These are phyloP conservation scores for Phymanthus crucifer DNA, from an alignment of 92 coral and sea anemone genomes.

Conservation along the genomic window DNA sequence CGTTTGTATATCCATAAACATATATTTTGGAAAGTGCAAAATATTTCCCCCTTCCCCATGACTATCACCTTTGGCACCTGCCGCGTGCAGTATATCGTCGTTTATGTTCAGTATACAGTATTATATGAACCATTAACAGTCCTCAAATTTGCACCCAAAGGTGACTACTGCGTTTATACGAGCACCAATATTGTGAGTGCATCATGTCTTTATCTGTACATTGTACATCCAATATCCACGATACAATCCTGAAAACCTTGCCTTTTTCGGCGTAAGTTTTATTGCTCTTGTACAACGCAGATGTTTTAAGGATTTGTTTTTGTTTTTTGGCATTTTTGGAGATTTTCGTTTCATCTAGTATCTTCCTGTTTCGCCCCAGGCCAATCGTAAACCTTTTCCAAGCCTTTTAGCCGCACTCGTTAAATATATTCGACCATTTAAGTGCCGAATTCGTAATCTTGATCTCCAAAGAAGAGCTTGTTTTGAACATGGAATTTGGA, in stretches of 20 bases:
- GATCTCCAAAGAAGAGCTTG: background rate
- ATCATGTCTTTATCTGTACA: background rate
- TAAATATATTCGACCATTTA: slow-evolving; percentile 1
- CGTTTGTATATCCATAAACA: too few relatives aligned
- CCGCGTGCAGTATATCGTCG: background rate
- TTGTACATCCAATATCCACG: background rate
- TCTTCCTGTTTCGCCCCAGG: slow-evolving; percentile 4
- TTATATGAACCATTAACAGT: background rate
- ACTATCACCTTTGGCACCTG: background rate
- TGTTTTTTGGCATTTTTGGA: background rate
- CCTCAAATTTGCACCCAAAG: background rate
- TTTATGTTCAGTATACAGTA: background rate
- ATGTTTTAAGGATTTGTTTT: background rate
- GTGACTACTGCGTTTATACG: background rate
- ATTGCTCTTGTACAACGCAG: background rate
- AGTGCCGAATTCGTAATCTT: background rate
- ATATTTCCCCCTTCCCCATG: background rate
- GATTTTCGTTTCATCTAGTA: background rate
- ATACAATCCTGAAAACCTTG: background rate
- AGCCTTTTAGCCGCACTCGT: background rate
- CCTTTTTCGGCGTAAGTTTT: background rate
- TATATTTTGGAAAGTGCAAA: background rate
- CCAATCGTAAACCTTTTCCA: background rate
- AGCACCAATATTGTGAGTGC: background rate
- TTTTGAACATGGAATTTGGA: slow-evolving; percentile 4